Evolutionary conservation across 2,113 vertebrate genomes (phyloP).

Genomic region (Sebastes fasciatus): DNA sequence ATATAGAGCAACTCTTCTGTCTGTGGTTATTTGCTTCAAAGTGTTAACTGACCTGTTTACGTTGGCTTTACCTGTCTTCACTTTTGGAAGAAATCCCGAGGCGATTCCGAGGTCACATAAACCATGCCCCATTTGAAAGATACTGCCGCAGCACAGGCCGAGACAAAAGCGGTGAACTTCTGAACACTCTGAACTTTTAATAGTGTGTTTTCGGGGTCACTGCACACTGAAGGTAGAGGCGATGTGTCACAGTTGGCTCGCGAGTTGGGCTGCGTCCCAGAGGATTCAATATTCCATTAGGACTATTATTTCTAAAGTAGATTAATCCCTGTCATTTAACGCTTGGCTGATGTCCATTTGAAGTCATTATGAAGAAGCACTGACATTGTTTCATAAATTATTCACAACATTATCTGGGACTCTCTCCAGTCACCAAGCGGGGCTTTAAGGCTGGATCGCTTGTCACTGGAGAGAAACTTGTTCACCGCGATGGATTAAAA

Average conservation of each 20-base stretch:
- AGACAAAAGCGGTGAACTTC: slow-evolving; percentile 63
- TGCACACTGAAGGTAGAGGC: slow-evolving; percentile 46
- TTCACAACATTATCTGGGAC: slow-evolving; percentile 76
- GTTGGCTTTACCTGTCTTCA: slow-evolving; percentile 9
- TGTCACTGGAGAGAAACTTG: slow-evolving; percentile 51
- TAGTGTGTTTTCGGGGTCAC: slow-evolving; percentile 70
- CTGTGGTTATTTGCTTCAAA: slow-evolving; percentile 3
- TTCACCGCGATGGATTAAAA: slow-evolving; percentile 54
- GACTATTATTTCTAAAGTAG: slow-evolving; percentile 81
- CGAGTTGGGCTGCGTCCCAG: slow-evolving; percentile 60
- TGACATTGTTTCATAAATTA: slow-evolving; percentile 80
- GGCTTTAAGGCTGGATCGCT: slow-evolving; percentile 52
- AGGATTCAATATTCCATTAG: slow-evolving; percentile 79
- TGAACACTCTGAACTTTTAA: slow-evolving; percentile 71
- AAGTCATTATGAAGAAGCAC: slow-evolving; percentile 81
- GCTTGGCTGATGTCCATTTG: slow-evolving; percentile 82
- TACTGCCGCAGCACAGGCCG: background rate
- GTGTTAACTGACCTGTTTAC: slow-evolving; percentile 33
- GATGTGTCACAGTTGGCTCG: slow-evolving; percentile 60
- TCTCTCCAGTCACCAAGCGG: slow-evolving; percentile 49
- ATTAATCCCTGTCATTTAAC: slow-evolving; percentile 84
- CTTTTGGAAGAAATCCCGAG: slow-evolving; percentile 25
- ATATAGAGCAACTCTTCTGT: background rate
- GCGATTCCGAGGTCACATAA: slow-evolving; percentile 20
- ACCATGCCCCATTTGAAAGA: slow-evolving; percentile 21